Base-by-base conservation (phyloP, 30 jellyfish, hydroid and myxozoan species). In the Phacellophora camtschatica region DNA sequence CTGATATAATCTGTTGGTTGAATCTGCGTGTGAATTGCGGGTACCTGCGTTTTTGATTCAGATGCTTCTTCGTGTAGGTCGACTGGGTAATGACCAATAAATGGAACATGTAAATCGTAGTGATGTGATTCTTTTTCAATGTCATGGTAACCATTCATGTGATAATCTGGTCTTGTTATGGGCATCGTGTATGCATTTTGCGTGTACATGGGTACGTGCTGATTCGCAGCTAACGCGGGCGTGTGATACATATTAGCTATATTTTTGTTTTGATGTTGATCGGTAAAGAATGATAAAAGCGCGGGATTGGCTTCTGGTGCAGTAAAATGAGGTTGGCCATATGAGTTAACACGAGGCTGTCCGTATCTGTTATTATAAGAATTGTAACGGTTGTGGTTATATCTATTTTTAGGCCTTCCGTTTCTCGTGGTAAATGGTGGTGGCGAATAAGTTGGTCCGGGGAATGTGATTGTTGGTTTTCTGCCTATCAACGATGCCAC, bases 391-490 rank as follows among this genome's bases (percentile, higher is more conserved):
- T 28, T 48, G 35, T 28, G 11, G 54, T 29, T 51, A 33, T 72
- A 23, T 9, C 56, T n/a, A 46, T 48, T 53, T 51, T 46, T 76
- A 12, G 86, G 86, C 5, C 75, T 41, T 19, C 72, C 83, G 13
- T 48, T 74, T 36, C 85, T 73, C 42, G 96, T 53, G 22, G 83
- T 18, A 22, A 73, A 68, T 22, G 99, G 98, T 4, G 98, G 99
- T 19, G 97, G 96, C 15, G 99, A 86, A 63, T 83, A 93, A 0
- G 99, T 93, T 20, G 97, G 93, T n/a, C 99, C 99, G 28, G 99
- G 99, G 77, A 93, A 93, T 34, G 95, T 50, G 12, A 93, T 15
- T 0, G 96, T 30, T 34, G 94, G 86, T 34, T 72, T 46, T 33
- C 94, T 50, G 18, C 75, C 82, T 3, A 49, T 62, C 24, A 62